A percentile compares a stretch with the other conserved stretches of the same genome.
Conservation (phyloP, 1,140 invertebrate species). For the Drosophila chauvacae region DNA sequence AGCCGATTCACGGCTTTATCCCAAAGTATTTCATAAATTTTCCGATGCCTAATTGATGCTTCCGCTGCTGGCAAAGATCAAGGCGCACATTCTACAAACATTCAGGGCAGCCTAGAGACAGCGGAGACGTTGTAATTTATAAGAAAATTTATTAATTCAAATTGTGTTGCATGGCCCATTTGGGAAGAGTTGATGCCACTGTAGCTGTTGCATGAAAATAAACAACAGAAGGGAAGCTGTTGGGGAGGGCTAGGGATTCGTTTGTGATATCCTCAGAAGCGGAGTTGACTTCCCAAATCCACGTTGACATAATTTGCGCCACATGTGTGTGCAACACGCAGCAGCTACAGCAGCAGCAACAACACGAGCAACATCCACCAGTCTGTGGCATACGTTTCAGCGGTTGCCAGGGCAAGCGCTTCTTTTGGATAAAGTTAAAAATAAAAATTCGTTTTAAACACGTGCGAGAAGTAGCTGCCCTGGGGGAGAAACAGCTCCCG, state of each 20-base stretch:
- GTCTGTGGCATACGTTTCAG: slow-evolving; percentile 46
- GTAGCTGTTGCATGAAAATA: slow-evolving; percentile 52
- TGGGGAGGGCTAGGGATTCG: slow-evolving; percentile 12
- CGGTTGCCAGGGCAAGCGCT: slow-evolving; percentile 38
- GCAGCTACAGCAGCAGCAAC: slow-evolving; percentile 11
- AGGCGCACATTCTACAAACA: slow-evolving; percentile 57
- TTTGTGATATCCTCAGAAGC: slow-evolving; percentile 31
- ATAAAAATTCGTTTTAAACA: slow-evolving; percentile 75
- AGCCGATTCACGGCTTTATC: slow-evolving; percentile 48
- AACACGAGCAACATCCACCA: slow-evolving; percentile 11
- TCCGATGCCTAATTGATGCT: slow-evolving; percentile 67
- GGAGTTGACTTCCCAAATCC: slow-evolving; percentile 58
- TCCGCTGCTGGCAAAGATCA: slow-evolving; percentile 65
- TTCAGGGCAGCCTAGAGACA: not conserved
- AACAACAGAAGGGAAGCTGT: slow-evolving; percentile 30
- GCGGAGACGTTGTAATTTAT: slow-evolving; percentile 56
- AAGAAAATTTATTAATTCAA: slow-evolving; percentile 72
- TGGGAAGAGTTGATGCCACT: slow-evolving; percentile 23
- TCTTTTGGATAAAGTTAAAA: slow-evolving; percentile 56
- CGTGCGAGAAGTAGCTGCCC: slow-evolving; percentile 49
- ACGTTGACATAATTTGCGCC: slow-evolving; percentile 75
- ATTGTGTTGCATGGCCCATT: slow-evolving; percentile 66
- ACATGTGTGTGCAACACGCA: slow-evolving; percentile 64
- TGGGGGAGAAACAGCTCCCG: slow-evolving; percentile 23
- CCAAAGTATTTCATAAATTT: slow-evolving; percentile 62